Evolutionary conservation across 2,113 vertebrate species (phyloP).

Genomic region (Romanogobio albipinnatus): DNA sequence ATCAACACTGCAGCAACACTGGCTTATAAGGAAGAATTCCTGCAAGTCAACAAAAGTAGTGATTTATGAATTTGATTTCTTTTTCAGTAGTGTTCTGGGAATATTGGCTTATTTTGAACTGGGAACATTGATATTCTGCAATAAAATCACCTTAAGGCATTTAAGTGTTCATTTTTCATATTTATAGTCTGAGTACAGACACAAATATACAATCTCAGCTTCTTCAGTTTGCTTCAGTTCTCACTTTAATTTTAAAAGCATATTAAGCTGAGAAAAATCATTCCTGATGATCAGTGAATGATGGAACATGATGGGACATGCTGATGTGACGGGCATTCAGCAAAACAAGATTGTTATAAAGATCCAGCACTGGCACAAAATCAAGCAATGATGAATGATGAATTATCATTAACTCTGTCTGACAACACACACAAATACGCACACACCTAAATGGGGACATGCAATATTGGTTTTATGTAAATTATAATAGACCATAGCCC

Average conservation of each 20-base stretch:
- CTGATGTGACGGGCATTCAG: neutral
- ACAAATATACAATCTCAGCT: neutral
- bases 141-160: neutral
- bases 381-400: neutral
- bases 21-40: neutral
- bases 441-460: neutral
- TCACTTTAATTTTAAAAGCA: neutral
- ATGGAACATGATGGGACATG: neutral
- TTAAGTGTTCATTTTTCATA: neutral
- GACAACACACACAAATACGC: neutral
- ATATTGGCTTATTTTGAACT: constrained; percentile 2
- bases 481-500: neutral
- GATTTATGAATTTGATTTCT: constrained; percentile 22
- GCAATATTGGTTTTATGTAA: neutral
- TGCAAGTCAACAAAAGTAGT: neutral
- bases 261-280: neutral
- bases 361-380: neutral
- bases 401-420: neutral
- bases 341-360: neutral
- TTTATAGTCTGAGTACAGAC: neutral
- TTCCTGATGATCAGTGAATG: neutral
- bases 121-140: neutral
- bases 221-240: neutral
- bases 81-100: neutral
- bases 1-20: neutral